Percentiles rank a stretch among this genome's conserved stretches.
These are phyloP conservation scores for Serilophus lunatus DNA, from an alignment of 2,113 vertebrate species.

Conservation along the genomic window DNA sequence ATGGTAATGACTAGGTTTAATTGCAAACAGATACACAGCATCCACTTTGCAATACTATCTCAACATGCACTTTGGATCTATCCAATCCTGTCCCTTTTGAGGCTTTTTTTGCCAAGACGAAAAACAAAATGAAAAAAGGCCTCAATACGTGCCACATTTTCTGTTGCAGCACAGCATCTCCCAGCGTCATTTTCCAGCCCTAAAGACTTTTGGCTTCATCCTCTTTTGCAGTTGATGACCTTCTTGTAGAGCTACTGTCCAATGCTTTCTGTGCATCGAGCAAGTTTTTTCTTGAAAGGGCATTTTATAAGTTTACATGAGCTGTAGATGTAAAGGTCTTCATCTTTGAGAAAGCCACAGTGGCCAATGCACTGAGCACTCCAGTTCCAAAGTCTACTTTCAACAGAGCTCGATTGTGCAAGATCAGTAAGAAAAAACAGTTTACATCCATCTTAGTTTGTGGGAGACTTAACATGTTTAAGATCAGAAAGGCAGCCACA, in stretches of 20 bases:
- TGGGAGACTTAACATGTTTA: neutral
- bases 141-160: neutral
- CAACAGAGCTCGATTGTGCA: slow-evolving; percentile 23
- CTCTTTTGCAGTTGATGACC: neutral
- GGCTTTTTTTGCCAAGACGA: neutral
- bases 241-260: neutral
- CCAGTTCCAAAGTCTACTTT: neutral
- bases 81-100: neutral
- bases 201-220: neutral
- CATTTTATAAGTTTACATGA: neutral
- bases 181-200: neutral
- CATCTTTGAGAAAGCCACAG: neutral
- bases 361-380: neutral
- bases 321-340: neutral
- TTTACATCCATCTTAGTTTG: neutral
- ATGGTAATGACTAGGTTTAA: neutral
- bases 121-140: neutral
- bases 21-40: neutral
- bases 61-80: neutral
- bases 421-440: slow-evolving; percentile 1
- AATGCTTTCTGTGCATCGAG: neutral
- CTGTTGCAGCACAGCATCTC: neutral
- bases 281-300: neutral
- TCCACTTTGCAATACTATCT: neutral
- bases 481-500: slow-evolving; percentile 18